Conservation (phyloP, 1,140 invertebrate species). For the Cyrtorhinus lividipennis region DNA sequence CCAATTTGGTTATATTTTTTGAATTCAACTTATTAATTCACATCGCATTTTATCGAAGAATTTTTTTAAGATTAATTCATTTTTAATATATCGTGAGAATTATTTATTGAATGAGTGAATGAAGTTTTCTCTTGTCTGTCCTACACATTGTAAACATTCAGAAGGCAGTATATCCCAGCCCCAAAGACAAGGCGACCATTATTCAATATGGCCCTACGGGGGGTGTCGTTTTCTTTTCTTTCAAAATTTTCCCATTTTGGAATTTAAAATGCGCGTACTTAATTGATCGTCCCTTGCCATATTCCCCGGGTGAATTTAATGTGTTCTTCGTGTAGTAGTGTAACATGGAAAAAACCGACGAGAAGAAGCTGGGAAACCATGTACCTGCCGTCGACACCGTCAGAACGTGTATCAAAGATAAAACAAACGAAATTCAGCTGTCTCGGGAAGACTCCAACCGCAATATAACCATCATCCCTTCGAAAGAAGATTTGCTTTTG, state of each 20-base stretch:
- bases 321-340: neutral
- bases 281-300: neutral
- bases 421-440: neutral
- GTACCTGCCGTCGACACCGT: neutral
- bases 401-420: conserved; percentile 11
- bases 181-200: neutral
- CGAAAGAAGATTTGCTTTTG: neutral
- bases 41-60: no score
- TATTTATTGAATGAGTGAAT: no score
- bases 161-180: no score
- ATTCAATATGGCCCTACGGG: conserved; percentile 17
- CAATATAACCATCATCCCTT: conserved; percentile 6
- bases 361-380: neutral
- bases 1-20: no score
- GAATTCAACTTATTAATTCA: no score
- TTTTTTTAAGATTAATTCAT: no score
- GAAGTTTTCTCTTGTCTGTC: no score
- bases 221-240: conserved; percentile 9
- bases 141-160: no score
- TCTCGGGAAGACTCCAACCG: conserved; percentile 8
- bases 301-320: neutral
- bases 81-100: no score
- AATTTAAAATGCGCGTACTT: neutral
- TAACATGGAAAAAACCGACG: conserved; percentile 12
- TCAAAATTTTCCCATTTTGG: neutral